These are phyloP conservation scores for Acrobeloides nanus DNA, from an alignment of 2,888 invertebrate species.

Conservation along the genomic window DNA sequence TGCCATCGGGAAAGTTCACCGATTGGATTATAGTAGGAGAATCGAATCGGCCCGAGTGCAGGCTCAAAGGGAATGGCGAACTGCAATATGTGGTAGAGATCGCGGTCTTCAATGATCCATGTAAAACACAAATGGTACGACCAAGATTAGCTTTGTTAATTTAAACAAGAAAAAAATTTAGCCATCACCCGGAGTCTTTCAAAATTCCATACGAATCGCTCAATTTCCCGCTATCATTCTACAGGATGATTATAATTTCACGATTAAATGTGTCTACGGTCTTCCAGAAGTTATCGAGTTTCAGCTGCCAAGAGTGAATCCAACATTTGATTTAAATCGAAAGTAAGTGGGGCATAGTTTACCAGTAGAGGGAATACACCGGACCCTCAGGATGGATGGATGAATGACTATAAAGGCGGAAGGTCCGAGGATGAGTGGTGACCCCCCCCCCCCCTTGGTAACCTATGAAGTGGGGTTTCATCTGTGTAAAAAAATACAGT, in stretches of 20 bases:
- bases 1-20: conserved; percentile 38
- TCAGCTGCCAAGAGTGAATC: conserved; percentile 35
- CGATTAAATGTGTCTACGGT: conserved; percentile 31
- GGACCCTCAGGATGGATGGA: too few species aligned
- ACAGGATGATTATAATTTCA: conserved; percentile 35
- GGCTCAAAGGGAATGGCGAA: conserved; percentile 49
- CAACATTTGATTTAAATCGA: conserved; percentile 40
- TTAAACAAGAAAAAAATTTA: conserved; percentile 18
- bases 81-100: conserved; percentile 49
- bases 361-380: too few species aligned
- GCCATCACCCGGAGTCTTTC: conserved; percentile 46
- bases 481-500: too few species aligned
- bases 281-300: conserved; percentile 43
- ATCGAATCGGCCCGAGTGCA: conserved; percentile 40
- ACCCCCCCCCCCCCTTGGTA: too few species aligned
- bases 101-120: conserved; percentile 49
- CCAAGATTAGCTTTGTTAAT: conserved; percentile 4
- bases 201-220: conserved; percentile 50
- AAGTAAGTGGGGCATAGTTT: too few species aligned
- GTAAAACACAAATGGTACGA: conserved; percentile 42
- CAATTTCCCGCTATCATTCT: conserved; percentile 49
- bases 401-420: too few species aligned
- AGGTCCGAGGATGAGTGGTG: too few species aligned
- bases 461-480: too few species aligned
- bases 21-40: conserved; percentile 47